Base-by-base conservation (phyloP, 2,888 invertebrate genomes). In the Cephus rjabovi region DNA sequence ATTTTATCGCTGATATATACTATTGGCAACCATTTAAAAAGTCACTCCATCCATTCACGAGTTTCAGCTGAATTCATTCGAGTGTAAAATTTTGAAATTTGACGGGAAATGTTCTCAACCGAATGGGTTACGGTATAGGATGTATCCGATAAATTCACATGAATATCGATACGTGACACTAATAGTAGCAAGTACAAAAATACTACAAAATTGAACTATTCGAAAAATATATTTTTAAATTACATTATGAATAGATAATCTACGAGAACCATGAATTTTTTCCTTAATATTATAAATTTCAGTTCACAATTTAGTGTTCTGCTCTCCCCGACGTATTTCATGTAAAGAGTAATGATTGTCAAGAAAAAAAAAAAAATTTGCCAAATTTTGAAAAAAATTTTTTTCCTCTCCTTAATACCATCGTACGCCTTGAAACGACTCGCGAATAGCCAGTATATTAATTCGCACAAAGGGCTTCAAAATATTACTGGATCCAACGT, bases 371-470 rank as follows among this genome's bases (percentile, higher is more conserved):
- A 30, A 2, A 12, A 30, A 31, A 15, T 12, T 30, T 33, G 70
- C 0, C 4, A 30, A 30, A 70, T 70, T 70, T 70, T 31, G 12
- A 31, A 70, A 31, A 31, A 70, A n/a, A n/a, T 31, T 11, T 70
- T 79, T 75, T 79, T 77, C 77, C 73, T 70, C 76, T 79, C 68
- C 77, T 31, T 12, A 31, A 30, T 71, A 71, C 3, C 30, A 9
- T 30, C 1, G 4, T 11, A 33, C 69, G 35, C 37, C 71, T 73
- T 79, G 75, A 77, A 73, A 74, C 73, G 76, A 76, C 81, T 84
- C 84, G 82, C 84, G 83, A 85, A 84, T 85, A 84, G 81, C 80
- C 77, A 80, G 85, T 81, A 81, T 83, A 84, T 82, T 83, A 84
- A 85, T 85, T 83, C 82, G 79, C 76, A 74, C 74, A 68, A 79